phyloP scores from a whole-genome alignment of 2,888 invertebrate species.

The Hirtodrosophila duncani region DNA sequence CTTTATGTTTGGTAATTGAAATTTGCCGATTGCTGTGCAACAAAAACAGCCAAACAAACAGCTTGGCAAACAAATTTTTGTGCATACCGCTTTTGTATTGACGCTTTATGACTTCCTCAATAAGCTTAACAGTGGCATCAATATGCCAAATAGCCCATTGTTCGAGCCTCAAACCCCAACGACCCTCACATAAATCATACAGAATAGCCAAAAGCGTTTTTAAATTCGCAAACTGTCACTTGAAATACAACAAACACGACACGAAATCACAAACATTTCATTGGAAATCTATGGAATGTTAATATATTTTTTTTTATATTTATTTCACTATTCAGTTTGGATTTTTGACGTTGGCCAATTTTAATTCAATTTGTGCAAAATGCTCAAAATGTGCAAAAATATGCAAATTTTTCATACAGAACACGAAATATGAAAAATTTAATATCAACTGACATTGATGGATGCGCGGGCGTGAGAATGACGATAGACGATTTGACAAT shows the following conservation, averaged over 20 bases:
- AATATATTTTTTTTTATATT: slow-evolving; percentile 36
- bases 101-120: slow-evolving; percentile 38
- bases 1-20: slow-evolving; percentile 13
- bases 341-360: slow-evolving; percentile 35
- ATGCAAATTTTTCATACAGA: slow-evolving; percentile 30
- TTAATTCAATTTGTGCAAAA: slow-evolving; percentile 56
- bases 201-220: slow-evolving; percentile 39
- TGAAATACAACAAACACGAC: slow-evolving; percentile 48
- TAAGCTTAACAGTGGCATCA: slow-evolving; percentile 5
- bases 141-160: slow-evolving; percentile 19
- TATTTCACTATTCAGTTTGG: too few relatives aligned
- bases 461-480: slow-evolving; percentile 20
- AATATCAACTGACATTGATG: slow-evolving; percentile 50
- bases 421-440: slow-evolving; percentile 38
- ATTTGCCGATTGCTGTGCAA: neutral
- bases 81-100: slow-evolving; percentile 14
- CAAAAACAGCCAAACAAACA: too few relatives aligned
- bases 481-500: slow-evolving; percentile 6
- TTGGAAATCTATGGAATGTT: slow-evolving; percentile 64
- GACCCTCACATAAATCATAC: slow-evolving; percentile 48
- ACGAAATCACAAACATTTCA: slow-evolving; percentile 60
- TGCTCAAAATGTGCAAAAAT: slow-evolving; percentile 48
- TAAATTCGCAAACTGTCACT: slow-evolving; percentile 63
- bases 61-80: slow-evolving; percentile 12
- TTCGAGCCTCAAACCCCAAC: slow-evolving; percentile 11